phyloP scores from a whole-genome alignment of 2,797 vertebrate species.

The Hirundo rustica region DNA sequence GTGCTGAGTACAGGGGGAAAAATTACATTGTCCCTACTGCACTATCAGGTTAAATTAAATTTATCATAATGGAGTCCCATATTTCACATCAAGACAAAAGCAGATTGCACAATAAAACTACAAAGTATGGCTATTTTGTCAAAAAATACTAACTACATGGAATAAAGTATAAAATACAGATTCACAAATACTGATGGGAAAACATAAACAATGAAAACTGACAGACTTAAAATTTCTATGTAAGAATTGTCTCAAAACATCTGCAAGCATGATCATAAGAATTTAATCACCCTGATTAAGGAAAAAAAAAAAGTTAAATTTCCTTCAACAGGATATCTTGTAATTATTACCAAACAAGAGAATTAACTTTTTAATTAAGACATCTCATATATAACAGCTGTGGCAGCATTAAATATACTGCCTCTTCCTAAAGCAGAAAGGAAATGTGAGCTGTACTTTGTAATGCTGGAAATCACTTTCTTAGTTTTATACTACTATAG shows the following conservation, averaged over 20 bases:
- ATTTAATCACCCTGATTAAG: constrained; percentile 14
- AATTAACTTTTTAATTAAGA: constrained; percentile 43
- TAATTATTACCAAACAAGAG: constrained; percentile 10
- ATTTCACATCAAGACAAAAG: not conserved
- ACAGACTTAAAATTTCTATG: not conserved
- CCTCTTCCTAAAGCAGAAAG: constrained; percentile 20
- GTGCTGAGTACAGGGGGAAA: not conserved
- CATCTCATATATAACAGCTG: constrained; percentile 9
- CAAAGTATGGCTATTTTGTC: not conserved
- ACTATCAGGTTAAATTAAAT: not conserved
- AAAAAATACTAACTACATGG: not conserved
- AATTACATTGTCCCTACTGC: not conserved
- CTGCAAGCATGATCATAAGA: constrained; percentile 17
- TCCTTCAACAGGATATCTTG: constrained; percentile 48
- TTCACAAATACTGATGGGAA: not conserved
- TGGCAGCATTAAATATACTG: not conserved
- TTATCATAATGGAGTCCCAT: not conserved
- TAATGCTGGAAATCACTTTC: not conserved
- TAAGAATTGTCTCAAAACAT: constrained; percentile 23
- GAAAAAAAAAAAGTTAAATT: not conserved
- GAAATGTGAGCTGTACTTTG: not conserved
- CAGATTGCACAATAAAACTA: not conserved
- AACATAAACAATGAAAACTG: not conserved
- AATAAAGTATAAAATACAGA: not conserved
- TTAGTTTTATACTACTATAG: not conserved